Base-by-base conservation (phyloP, 2,113 vertebrate genomes). In the Dipodomys ordii region DNA sequence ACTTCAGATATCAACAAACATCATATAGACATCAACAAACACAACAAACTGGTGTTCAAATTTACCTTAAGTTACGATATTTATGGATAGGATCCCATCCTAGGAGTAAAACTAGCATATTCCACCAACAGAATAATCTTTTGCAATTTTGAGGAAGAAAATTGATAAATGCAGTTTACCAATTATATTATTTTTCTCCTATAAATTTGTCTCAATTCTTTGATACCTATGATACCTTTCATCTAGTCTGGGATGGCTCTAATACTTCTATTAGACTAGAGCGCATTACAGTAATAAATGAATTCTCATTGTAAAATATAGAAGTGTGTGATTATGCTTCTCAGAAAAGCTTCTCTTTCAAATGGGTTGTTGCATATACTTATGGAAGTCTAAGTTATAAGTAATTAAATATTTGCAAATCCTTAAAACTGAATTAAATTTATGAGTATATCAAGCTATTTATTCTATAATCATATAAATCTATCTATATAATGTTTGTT, bases 131-230 rank as follows among this genome's bases (percentile, higher is more conserved):
- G 53, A 86, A 88, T 53, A 20, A 71, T 76, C 2, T 72, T 76
- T 90, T 7, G 35, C 19, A 62, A 71, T 28, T 7, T 28, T 53
- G 28, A 84, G 67, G 74, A 44, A 90, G 53, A 74, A 71, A 28
- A 11, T 44, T 81, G 44, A 20, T 35, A 78, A 62, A 46, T 46
- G 0, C 4, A 44, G 23, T 68, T 85, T 88, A 69, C 23, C n/a
- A 53, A 80, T 68, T 86, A 67, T 82, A 72, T 71, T 16, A 86
- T 46, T 90, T 91, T 62, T 76, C 28, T 71, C 7, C 64, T 83
- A 68, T 27, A 86, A 91, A 57, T 71, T 79, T 89, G 16, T 80
- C 60, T 94, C 68, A 73, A 7, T 64, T 12, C 20, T 72, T 64
- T 80, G 44, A 1, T 67, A 46, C n/a, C 89, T 72, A 44, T n/a